Percentiles rank a stretch among this genome's conserved stretches.
Conservation (phyloP, 2,888 invertebrate species). For the Pasiphila rectangulata region DNA sequence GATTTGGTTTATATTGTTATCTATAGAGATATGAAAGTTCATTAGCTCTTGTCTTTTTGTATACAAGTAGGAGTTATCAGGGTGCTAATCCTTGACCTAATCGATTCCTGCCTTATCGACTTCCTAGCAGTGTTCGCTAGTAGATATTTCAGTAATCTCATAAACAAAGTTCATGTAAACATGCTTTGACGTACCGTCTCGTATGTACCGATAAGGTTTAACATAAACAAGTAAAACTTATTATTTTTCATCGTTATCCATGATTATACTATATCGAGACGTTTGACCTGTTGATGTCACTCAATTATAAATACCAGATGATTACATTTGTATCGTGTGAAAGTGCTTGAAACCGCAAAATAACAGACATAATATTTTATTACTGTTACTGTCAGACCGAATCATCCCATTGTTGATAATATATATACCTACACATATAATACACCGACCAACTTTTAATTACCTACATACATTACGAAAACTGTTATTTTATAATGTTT, state of each 20-base stretch:
- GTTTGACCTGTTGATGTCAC: slow-evolving; percentile 37
- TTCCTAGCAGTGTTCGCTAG: slow-evolving; percentile 41
- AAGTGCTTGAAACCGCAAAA: neutral
- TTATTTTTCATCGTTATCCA: slow-evolving; percentile 22
- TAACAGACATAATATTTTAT: neutral
- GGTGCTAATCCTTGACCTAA: slow-evolving; percentile 33
- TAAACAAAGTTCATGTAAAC: slow-evolving; percentile 45
- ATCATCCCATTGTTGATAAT: too few species aligned
- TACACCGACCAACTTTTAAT: too few species aligned
- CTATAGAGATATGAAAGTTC: slow-evolving; percentile 2
- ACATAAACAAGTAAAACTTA: slow-evolving; percentile 39
- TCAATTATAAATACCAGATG: slow-evolving; percentile 21
- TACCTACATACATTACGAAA: too few species aligned
- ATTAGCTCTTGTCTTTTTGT: slow-evolving; percentile 7
- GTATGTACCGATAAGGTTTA: slow-evolving; percentile 41
- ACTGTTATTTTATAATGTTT: too few species aligned
- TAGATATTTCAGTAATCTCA: slow-evolving; percentile 38
- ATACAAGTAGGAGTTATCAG: slow-evolving; percentile 9
- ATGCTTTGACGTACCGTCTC: slow-evolving; percentile 51
- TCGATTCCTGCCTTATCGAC: slow-evolving; percentile 40
- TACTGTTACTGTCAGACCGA: too few species aligned
- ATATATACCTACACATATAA: too few species aligned
- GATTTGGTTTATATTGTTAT: neutral
- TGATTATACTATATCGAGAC: slow-evolving; percentile 22
- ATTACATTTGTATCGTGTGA: slow-evolving; percentile 15